phyloP scores from a whole-genome alignment of 2,113 vertebrate genomes.

The Sardina pilchardus region DNA sequence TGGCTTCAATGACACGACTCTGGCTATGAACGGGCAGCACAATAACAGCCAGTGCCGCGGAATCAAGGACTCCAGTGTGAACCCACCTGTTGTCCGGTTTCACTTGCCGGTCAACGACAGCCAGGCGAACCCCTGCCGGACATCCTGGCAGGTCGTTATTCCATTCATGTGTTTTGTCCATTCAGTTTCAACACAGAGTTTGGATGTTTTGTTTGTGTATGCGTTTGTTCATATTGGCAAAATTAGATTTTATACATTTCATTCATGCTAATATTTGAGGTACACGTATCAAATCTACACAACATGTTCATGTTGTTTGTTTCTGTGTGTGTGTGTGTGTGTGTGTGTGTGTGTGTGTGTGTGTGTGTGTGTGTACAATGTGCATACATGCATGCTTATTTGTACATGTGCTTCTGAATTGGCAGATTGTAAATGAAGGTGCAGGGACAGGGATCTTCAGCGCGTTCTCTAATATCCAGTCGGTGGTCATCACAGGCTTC shows the following conservation, averaged over 20 bases:
- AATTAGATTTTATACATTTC: background rate
- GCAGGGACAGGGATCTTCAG: background rate
- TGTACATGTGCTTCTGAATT: background rate
- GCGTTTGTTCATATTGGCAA: too few species aligned
- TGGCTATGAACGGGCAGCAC: conserved; percentile 73
- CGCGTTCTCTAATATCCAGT: conserved; percentile 68
- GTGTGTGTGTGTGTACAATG: background rate
- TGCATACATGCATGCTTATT: background rate
- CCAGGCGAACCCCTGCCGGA: conserved; percentile 67
- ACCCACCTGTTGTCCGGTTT: conserved; percentile 69
- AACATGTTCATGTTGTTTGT: background rate
- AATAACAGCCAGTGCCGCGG: conserved; percentile 63
- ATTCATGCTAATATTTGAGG: too few species aligned
- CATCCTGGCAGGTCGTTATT: conserved; percentile 65
- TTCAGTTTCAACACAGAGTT: background rate
- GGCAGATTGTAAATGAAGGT: background rate
- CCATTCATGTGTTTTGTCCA: background rate
- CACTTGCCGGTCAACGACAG: conserved; percentile 70
- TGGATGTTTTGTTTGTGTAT: background rate
- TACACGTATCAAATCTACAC: too few species aligned
- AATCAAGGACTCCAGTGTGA: conserved; percentile 53
- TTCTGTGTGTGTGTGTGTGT: background rate
- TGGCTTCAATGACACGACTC: conserved; percentile 58
- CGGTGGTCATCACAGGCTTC: conserved; percentile 71
- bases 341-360: conserved; percentile 2